A percentile compares a stretch with the other conserved stretches of the same genome.
Conservation (phyloP, 2,888 invertebrate genomes). For the Eurois occulta region DNA sequence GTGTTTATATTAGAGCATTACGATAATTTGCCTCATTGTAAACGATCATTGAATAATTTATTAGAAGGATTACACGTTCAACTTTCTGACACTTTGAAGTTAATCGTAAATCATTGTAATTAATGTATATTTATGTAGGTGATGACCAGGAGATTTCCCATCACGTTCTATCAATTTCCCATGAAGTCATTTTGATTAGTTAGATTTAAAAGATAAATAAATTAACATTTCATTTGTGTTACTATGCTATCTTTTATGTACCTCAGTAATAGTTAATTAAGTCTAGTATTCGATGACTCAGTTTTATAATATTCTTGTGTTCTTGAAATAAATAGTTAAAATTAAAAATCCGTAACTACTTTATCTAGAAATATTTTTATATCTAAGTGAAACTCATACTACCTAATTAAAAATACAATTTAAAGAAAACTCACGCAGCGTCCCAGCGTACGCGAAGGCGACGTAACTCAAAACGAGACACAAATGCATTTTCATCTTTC, state of each 20-base stretch:
- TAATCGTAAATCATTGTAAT: conserved; percentile 31
- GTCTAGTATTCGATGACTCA: not conserved
- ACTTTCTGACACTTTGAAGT: conserved; percentile 6
- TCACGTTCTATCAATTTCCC: conserved; percentile 11
- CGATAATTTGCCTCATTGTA: not conserved
- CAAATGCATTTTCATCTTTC: conserved; percentile 77
- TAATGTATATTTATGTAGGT: conserved; percentile 18
- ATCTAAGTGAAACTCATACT: not conserved
- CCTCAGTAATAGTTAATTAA: not conserved
- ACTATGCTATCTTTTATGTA: not conserved
- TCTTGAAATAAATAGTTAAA: not conserved
- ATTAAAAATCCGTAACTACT: not conserved
- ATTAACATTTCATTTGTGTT: not conserved
- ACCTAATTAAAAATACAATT: not conserved
- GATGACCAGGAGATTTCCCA: conserved; percentile 16
- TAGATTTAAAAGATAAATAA: conserved; percentile 16
- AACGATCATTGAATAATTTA: conserved; percentile 32
- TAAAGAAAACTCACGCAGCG: conserved; percentile 78
- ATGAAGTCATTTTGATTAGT: conserved; percentile 33
- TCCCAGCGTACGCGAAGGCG: conserved; percentile 71
- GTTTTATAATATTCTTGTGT: not conserved
- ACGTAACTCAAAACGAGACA: conserved; percentile 72
- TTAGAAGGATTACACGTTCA: not conserved
- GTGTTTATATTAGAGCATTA: conserved; percentile 6
- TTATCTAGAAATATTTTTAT: not conserved